Conservation (phyloP, 2,888 invertebrate genomes). For the Penaeus monodon region DNA sequence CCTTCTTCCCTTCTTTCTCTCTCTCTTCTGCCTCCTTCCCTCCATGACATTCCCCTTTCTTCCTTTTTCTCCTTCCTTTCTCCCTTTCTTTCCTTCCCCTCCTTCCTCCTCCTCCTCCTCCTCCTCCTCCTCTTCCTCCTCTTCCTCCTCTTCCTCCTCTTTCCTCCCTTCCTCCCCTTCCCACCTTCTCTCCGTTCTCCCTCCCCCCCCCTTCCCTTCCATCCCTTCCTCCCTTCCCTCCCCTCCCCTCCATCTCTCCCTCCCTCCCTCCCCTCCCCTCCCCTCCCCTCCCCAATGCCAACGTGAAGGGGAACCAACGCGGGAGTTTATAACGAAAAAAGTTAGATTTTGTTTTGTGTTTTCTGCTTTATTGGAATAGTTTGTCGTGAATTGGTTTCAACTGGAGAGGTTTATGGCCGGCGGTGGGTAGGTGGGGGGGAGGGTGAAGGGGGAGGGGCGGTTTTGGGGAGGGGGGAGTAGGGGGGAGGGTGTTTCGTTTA, state of each 20-base stretch:
- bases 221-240: too few relatives aligned
- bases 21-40: neutral
- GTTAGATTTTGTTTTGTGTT: conserved; percentile 27
- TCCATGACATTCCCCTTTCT: neutral
- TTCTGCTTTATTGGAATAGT: conserved; percentile 52
- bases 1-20: neutral
- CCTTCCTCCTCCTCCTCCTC: neutral
- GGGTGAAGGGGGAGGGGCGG: neutral
- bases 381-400: conserved; percentile 33
- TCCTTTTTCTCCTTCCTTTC: neutral
- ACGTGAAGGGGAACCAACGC: too few relatives aligned
- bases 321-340: conserved; percentile 28
- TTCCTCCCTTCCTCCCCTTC: neutral
- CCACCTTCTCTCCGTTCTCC: neutral
- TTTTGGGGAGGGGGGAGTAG: neutral
- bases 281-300: neutral
- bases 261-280: neutral
- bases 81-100: too few relatives aligned
- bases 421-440: neutral
- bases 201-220: neutral
- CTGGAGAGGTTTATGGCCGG: conserved; percentile 24
- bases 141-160: neutral
- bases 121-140: neutral
- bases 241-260: too few relatives aligned
- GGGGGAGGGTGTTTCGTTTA: neutral